Evolutionary conservation across 2,797 vertebrate species (phyloP).

Genomic region (Sardinella longiceps): DNA sequence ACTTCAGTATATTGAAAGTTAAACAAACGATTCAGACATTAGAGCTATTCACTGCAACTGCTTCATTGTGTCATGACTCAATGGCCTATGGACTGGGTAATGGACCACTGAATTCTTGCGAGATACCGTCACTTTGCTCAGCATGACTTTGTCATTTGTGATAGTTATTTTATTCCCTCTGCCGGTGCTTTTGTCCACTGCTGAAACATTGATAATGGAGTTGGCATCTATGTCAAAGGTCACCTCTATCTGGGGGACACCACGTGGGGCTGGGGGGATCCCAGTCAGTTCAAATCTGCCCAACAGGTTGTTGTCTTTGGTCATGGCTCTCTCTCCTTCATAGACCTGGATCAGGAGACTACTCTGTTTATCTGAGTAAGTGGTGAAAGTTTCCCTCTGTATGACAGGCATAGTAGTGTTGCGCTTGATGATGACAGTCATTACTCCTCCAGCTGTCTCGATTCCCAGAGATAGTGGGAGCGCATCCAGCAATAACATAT

Average conservation of each 20-base stretch:
- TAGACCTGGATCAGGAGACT: not conserved
- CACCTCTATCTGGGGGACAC: slow-evolving; percentile 10
- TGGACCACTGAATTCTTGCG: too few species aligned
- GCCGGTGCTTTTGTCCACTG: slow-evolving; percentile 40
- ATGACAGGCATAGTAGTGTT: slow-evolving; percentile 15
- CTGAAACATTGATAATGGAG: slow-evolving; percentile 30
- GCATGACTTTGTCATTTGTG: slow-evolving; percentile 24
- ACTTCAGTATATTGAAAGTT: too few species aligned
- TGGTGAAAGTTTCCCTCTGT: slow-evolving; percentile 17
- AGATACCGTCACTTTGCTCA: too few species aligned
- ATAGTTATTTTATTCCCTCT: slow-evolving; percentile 38
- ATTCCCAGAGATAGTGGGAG: slow-evolving; percentile 16
- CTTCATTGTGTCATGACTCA: too few species aligned
- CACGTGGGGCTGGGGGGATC: slow-evolving; percentile 2
- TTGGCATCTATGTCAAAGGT: slow-evolving; percentile 17
- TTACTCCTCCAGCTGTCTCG: slow-evolving; percentile 18
- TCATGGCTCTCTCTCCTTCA: slow-evolving; percentile 25
- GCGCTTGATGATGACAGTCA: slow-evolving; percentile 16
- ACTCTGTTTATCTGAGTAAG: slow-evolving; percentile 10
- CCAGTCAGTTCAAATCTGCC: slow-evolving; percentile 4
- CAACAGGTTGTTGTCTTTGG: slow-evolving; percentile 17
- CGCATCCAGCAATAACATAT: not conserved
- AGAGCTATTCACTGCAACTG: too few species aligned
- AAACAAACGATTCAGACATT: too few species aligned
- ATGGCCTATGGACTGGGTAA: too few species aligned